phyloP scores from a whole-genome alignment of 92 coral and sea anemone genomes.

The Parazoanthus atlanticus region DNA sequence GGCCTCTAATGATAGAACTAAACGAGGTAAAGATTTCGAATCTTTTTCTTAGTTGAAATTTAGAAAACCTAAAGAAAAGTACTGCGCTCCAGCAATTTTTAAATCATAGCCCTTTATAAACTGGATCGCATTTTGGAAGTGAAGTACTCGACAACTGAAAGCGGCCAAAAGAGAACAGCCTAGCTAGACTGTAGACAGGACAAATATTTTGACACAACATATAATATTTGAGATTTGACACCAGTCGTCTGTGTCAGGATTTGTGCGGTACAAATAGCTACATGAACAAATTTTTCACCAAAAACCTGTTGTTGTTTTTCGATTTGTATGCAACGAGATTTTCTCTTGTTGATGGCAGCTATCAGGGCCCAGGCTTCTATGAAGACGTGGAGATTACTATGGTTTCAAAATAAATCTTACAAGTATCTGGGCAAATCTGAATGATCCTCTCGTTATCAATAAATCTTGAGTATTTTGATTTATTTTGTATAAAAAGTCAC shows the following conservation, averaged over 20 bases:
- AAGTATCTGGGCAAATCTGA: not conserved
- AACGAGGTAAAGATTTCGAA: constrained; percentile 3
- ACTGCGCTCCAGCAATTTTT: not conserved
- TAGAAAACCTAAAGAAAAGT: not conserved
- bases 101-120: not conserved
- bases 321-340: too few relatives aligned
- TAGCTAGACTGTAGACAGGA: too few relatives aligned
- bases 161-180: too few relatives aligned
- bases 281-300: too few relatives aligned
- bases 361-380: too few relatives aligned
- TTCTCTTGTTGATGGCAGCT: too few relatives aligned
- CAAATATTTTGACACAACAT: too few relatives aligned
- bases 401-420: constrained; percentile 8
- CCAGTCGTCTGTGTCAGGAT: too few relatives aligned
- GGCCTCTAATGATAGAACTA: not conserved
- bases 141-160: not conserved
- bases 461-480: not conserved
- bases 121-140: not conserved
- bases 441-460: not conserved
- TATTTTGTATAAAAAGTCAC: too few relatives aligned
- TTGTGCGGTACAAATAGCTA: not conserved
- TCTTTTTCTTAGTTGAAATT: constrained; percentile 1
- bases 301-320: too few relatives aligned
- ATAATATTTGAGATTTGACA: too few relatives aligned
- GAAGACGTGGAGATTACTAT: constrained; percentile 23